Conservation (phyloP, 2,113 vertebrate species). For the Carlito syrichta region DNA sequence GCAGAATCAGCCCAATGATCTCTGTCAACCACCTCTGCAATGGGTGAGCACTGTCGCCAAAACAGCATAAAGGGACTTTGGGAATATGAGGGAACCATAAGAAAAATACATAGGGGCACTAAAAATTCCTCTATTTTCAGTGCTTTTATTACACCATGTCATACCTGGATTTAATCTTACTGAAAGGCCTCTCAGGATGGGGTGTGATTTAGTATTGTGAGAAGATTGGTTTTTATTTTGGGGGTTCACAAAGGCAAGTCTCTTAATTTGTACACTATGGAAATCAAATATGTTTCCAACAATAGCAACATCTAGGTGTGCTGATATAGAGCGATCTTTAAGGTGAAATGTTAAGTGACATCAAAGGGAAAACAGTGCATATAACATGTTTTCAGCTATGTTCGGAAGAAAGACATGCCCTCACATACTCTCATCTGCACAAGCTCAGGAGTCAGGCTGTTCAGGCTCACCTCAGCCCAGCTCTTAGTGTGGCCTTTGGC, state of each 20-base stretch:
- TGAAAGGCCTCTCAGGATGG: not conserved
- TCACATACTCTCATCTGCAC: not conserved
- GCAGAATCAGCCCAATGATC: not conserved
- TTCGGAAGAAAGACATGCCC: not conserved
- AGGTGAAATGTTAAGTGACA: not conserved
- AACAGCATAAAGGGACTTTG: not conserved
- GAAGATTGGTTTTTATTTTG: not conserved
- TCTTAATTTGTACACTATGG: constrained; percentile 24
- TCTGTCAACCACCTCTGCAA: not conserved
- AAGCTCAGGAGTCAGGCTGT: not conserved
- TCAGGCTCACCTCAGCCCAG: not conserved
- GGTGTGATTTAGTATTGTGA: not conserved
- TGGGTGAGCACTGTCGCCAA: not conserved
- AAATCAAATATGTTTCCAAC: not conserved
- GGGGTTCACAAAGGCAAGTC: not conserved
- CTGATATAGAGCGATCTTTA: not conserved
- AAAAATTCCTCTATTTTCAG: not conserved
- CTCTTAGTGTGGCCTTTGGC: not conserved
- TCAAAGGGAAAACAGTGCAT: not conserved
- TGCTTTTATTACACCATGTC: not conserved
- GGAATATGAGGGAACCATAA: not conserved
- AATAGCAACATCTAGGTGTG: not conserved
- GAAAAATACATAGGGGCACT: not conserved
- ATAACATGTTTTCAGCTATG: not conserved
- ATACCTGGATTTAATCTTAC: not conserved